Base-by-base conservation (phyloP, 2,888 invertebrate species). In the Ectobius pallidus region DNA sequence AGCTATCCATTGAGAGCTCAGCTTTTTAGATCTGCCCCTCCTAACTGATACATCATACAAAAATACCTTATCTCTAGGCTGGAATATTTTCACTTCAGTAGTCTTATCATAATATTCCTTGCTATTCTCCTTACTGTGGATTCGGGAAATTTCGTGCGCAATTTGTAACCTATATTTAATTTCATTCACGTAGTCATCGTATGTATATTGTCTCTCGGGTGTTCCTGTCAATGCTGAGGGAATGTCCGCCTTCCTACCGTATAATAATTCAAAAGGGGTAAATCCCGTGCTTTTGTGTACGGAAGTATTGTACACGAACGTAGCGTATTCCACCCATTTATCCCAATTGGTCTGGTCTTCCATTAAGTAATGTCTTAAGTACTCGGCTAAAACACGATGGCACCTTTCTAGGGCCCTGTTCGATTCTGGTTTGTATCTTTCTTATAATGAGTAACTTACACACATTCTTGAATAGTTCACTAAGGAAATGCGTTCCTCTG, bases 401-500 rank as follows among this genome's bases (percentile, higher is more conserved):
- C 55, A 18, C 16, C 68, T 42, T 18, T 68, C 68, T 9, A 72
- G 9, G 3, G n/a, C 32, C 1, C 65, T 55, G 42, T 71, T 71
- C 1, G 30, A 32, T 14, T 55, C 25, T 1, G 68, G 61, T 70
- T 16, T 58, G 39, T n/a, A 61, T 20, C 16, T 61, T 61, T 32
- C 34, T 70, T 25, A 70, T 30, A 1, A 25, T 22, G 3, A 70
- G n/a, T 7, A 62, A n/a, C 27, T 30, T 39, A n/a, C 61, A 72
- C 44, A 77, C 27, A 20, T 78, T 77, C 68, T 77, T 71, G 67
- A 78, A 78, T 3, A 80, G n/a, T 2, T 73, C 69, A 11, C 77
- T 78, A 52, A 79, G 77, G 39, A 79, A 80, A 70, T 79, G 78
- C 30, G 77, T 46, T n/a, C 78, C 80, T 75, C 80, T 77, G 65